phyloP scores from a whole-genome alignment of 2,888 invertebrate genomes.

The Corythucha ciliata region DNA sequence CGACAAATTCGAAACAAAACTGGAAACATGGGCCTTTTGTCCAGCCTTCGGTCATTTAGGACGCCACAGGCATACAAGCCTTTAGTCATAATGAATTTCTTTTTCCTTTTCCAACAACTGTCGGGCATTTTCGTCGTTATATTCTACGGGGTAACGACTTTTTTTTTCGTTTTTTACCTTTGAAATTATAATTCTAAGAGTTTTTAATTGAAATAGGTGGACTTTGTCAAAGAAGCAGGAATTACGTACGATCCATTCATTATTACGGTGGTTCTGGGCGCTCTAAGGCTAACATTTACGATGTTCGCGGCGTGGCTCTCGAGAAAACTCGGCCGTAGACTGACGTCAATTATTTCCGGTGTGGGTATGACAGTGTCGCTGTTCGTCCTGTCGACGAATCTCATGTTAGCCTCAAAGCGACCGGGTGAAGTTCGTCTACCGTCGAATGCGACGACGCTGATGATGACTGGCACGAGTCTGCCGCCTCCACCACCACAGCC shows the following conservation, averaged over 20 bases:
- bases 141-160: slow-evolving; percentile 45
- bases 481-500: slow-evolving; percentile 11
- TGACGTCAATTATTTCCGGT: slow-evolving; percentile 44
- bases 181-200: not conserved
- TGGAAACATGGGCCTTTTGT: slow-evolving; percentile 30
- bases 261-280: slow-evolving; percentile 34
- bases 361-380: slow-evolving; percentile 48
- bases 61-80: slow-evolving; percentile 46
- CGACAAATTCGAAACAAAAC: no score
- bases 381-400: slow-evolving; percentile 33
- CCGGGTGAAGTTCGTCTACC: not conserved
- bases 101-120: slow-evolving; percentile 52
- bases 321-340: slow-evolving; percentile 32
- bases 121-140: slow-evolving; percentile 49
- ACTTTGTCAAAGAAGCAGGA: slow-evolving; percentile 41
- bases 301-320: slow-evolving; percentile 31
- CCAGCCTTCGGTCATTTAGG: slow-evolving; percentile 41
- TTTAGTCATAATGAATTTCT: slow-evolving; percentile 44
- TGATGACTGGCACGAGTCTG: slow-evolving; percentile 5
- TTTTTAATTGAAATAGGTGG: slow-evolving; percentile 37
- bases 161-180: not conserved
- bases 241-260: slow-evolving; percentile 32
- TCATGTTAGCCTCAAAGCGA: not conserved
- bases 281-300: slow-evolving; percentile 32
- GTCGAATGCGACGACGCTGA: slow-evolving; percentile 14